Evolutionary conservation across 2,888 invertebrate genomes (phyloP).

Genomic region (Zaprionus lineosus): DNA sequence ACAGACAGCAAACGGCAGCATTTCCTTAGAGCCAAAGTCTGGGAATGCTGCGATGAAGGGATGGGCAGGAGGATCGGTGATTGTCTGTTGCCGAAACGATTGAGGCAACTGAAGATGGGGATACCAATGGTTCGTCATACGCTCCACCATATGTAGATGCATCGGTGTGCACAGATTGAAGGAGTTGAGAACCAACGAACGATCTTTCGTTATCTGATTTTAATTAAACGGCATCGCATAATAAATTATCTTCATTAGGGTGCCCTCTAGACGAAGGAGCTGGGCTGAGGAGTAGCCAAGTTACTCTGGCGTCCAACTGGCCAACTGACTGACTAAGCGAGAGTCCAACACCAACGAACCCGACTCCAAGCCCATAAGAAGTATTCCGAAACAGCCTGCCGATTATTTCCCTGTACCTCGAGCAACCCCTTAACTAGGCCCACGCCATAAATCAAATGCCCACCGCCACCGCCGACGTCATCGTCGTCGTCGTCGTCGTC

Average conservation of each 20-base stretch:
- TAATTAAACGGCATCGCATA: conserved; percentile 83
- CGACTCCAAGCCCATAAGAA: conserved; percentile 5
- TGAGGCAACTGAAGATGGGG: conserved; percentile 23
- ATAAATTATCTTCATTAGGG: conserved; percentile 83
- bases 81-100: conserved; percentile 31
- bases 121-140: conserved; percentile 13
- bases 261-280: no score
- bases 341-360: conserved; percentile 10
- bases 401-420: conserved; percentile 34
- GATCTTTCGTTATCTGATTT: conserved; percentile 81
- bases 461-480: conserved; percentile 30
- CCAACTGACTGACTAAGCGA: conserved; percentile 41
- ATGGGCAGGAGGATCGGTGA: conserved; percentile 30
- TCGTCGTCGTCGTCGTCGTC: conserved; percentile 7
- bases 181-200: conserved; percentile 53
- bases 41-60: conserved; percentile 22
- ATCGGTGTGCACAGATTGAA: conserved; percentile 29
- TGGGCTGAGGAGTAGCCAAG: no score
- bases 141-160: background rate
- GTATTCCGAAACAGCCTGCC: conserved; percentile 3
- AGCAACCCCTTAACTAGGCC: conserved; percentile 34
- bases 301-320: conserved; percentile 19
- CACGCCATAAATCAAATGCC: conserved; percentile 58
- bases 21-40: conserved; percentile 43
- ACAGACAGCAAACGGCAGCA: conserved; percentile 34